phyloP scores from a whole-genome alignment of 2,113 vertebrate species.

The Hydrochoerus hydrochaeris region DNA sequence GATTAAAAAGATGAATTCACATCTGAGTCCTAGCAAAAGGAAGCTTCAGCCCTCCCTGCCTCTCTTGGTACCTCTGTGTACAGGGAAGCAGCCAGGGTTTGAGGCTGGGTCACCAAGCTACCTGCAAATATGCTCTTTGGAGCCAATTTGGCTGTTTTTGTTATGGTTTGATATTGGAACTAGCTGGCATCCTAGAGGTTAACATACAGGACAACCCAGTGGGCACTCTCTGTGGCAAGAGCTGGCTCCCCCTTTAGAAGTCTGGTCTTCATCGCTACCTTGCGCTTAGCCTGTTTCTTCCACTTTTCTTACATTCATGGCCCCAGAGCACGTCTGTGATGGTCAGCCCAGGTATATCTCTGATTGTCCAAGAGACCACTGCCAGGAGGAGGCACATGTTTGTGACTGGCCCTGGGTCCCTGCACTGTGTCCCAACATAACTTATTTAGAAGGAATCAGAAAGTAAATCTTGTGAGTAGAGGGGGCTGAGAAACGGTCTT shows the following conservation, averaged over 20 bases:
- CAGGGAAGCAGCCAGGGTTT: no score
- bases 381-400: not conserved
- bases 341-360: not conserved
- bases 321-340: no score
- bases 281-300: no score
- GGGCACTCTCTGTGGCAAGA: fast-evolving
- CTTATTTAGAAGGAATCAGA: fast-evolving
- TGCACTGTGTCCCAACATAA: fast-evolving
- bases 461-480: no score
- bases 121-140: fast-evolving
- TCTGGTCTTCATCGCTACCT: fast-evolving
- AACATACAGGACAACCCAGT: not conserved
- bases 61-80: no score
- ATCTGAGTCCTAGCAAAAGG: not conserved
- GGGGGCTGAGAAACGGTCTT: not conserved
- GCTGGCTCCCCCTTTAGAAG: not conserved
- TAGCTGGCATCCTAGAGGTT: not conserved
- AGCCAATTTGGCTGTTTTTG: fast-evolving
- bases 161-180: not conserved
- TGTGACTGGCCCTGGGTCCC: not conserved
- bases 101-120: no score
- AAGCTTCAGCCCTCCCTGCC: no score
- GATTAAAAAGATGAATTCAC: not conserved
- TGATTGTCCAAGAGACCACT: no score
- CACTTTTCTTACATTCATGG: no score